Evolutionary conservation across 2,888 invertebrate genomes (phyloP).

Genomic region (Eudasyphora cyanicolor): DNA sequence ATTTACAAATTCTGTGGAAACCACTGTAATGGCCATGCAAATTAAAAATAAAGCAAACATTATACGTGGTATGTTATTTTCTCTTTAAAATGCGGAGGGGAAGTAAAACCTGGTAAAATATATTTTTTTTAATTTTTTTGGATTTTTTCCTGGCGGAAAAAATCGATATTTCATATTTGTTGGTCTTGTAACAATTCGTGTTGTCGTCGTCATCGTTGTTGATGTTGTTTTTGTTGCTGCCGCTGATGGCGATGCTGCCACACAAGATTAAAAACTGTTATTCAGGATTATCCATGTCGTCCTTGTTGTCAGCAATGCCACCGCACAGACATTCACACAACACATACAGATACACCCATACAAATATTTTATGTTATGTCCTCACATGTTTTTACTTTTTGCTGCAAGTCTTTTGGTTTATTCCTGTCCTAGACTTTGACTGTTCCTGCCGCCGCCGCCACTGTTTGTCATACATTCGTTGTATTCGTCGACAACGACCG

Average conservation of each 20-base stretch:
- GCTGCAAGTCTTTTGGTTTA: neutral
- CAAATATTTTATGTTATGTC: neutral
- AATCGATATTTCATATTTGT: constrained; percentile 30
- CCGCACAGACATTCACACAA: neutral
- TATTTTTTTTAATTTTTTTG: neutral
- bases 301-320: neutral
- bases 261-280: constrained; percentile 48
- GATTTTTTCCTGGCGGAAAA: neutral
- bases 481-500: neutral
- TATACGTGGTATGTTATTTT: neutral
- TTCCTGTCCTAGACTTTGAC: neutral
- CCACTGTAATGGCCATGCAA: too few relatives aligned
- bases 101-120: neutral
- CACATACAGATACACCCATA: neutral
- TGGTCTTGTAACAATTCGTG: neutral
- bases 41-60: too few relatives aligned
- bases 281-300: constrained; percentile 17
- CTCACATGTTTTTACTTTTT: neutral
- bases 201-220: too few relatives aligned
- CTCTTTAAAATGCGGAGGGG: neutral
- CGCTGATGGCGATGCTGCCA: constrained; percentile 3
- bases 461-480: neutral
- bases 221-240: constrained; percentile 1
- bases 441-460: too few relatives aligned
- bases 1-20: neutral